Conservation (phyloP, 2,113 vertebrate species). For the Oriolus oriolus region DNA sequence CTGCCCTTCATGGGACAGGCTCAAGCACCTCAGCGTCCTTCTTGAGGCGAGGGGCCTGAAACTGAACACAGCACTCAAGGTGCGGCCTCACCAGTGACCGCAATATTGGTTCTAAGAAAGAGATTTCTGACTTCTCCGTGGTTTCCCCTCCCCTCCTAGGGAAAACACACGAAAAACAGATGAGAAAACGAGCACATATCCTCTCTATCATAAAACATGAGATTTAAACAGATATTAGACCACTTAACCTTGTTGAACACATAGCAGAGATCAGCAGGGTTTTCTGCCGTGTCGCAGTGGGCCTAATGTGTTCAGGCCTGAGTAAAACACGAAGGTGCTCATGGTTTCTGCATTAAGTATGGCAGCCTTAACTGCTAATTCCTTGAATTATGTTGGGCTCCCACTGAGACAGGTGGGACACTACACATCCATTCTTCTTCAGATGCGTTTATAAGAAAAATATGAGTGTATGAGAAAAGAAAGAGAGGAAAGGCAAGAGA, state of each 20-base stretch:
- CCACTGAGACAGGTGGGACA: neutral
- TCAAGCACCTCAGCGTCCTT: neutral
- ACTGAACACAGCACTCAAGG: fast-evolving
- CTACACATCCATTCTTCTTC: neutral
- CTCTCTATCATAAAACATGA: neutral
- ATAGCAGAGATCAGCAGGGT: neutral
- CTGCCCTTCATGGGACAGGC: neutral
- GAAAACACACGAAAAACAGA: neutral
- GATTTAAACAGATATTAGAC: neutral
- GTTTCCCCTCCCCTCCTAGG: neutral
- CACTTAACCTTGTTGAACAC: neutral
- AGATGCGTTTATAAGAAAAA: neutral
- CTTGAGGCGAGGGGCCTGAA: neutral
- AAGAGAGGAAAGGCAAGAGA: neutral
- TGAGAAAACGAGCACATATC: neutral
- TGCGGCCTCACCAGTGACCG: neutral
- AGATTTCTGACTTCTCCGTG: neutral
- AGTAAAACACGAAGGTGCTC: neutral
- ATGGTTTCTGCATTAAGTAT: neutral
- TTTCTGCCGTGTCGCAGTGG: neutral
- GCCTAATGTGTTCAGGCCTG: neutral
- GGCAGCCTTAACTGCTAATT: neutral
- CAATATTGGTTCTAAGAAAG: neutral
- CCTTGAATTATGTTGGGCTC: neutral
- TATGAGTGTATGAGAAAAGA: neutral